These are phyloP conservation scores for Craniophora ligustri DNA, from an alignment of 2,888 invertebrate genomes.

Conservation along the genomic window DNA sequence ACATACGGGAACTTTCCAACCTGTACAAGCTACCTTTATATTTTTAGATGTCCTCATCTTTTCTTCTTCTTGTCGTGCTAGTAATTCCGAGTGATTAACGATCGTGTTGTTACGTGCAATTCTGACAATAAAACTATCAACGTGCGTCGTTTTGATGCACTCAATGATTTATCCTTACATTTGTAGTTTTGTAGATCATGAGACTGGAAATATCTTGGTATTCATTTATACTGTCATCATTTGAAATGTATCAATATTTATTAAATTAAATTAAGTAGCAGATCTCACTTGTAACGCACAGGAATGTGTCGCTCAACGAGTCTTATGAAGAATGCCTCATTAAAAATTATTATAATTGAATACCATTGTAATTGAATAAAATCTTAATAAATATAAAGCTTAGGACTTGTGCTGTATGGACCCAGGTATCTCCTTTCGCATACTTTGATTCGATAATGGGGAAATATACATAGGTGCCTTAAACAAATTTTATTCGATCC, in stretches of 20 bases:
- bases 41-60: constrained; percentile 29
- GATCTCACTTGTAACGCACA: too few relatives aligned
- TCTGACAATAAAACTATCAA: constrained; percentile 55
- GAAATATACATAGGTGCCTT: too few relatives aligned
- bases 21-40: constrained; percentile 6
- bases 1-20: constrained; percentile 12
- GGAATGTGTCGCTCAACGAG: too few relatives aligned
- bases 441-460: too few relatives aligned
- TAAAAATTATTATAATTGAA: too few relatives aligned
- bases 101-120: constrained; percentile 39
- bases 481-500: too few relatives aligned
- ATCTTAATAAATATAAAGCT: too few relatives aligned
- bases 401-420: too few relatives aligned
- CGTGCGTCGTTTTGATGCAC: constrained; percentile 40
- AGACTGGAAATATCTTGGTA: constrained; percentile 31
- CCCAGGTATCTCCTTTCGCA: too few relatives aligned
- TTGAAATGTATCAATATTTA: constrained; percentile 3
- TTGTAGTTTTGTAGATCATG: constrained; percentile 43
- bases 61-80: constrained; percentile 35
- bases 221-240: constrained; percentile 40
- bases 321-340: too few relatives aligned
- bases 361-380: too few relatives aligned
- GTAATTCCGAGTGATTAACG: constrained; percentile 47
- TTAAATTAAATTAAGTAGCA: too few relatives aligned
- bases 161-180: constrained; percentile 50